These are phyloP conservation scores for Panagrolaimus sp. DNA, from an alignment of 1,140 invertebrate species.

Conservation along the genomic window DNA sequence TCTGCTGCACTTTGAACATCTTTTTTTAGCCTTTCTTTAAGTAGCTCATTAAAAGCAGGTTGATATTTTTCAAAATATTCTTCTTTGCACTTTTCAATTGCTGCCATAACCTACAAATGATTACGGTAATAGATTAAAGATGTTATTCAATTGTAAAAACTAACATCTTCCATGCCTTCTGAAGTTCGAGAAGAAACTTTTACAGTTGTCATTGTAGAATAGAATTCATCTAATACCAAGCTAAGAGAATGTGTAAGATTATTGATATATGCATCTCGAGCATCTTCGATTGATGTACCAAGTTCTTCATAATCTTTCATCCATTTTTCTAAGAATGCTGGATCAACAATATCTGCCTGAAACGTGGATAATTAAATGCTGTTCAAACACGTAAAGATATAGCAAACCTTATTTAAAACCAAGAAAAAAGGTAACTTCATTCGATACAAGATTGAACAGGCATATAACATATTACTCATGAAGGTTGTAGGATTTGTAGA, in stretches of 20 bases:
- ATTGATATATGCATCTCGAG: slow-evolving; percentile 64
- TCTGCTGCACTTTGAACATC: slow-evolving; percentile 23
- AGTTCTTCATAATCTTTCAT: slow-evolving; percentile 87
- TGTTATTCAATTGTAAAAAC: no score
- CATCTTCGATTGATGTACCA: slow-evolving; percentile 71
- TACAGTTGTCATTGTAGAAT: slow-evolving; percentile 62
- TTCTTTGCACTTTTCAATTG: slow-evolving; percentile 48
- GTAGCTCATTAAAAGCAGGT: slow-evolving; percentile 51
- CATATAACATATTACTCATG: slow-evolving; percentile 99
- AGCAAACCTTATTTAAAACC: slow-evolving; percentile 84
- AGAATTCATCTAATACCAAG: slow-evolving; percentile 89
- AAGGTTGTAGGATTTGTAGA: slow-evolving; percentile 90
- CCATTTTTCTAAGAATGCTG: slow-evolving; percentile 85
- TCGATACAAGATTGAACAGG: slow-evolving; percentile 99
- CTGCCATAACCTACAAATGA: slow-evolving; percentile 44
- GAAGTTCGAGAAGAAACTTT: slow-evolving; percentile 53
- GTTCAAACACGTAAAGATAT: no score
- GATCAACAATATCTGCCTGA: slow-evolving; percentile 79
- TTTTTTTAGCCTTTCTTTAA: slow-evolving; percentile 33
- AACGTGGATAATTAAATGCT: slow-evolving; percentile 9
- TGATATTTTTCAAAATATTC: slow-evolving; percentile 48
- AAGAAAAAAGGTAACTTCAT: slow-evolving; percentile 89
- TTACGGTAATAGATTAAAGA: not conserved
- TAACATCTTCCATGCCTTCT: slow-evolving; percentile 54
- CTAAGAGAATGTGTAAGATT: slow-evolving; percentile 84